Conservation (phyloP, 2,113 vertebrate genomes). For the Odontesthes bonariensis region DNA sequence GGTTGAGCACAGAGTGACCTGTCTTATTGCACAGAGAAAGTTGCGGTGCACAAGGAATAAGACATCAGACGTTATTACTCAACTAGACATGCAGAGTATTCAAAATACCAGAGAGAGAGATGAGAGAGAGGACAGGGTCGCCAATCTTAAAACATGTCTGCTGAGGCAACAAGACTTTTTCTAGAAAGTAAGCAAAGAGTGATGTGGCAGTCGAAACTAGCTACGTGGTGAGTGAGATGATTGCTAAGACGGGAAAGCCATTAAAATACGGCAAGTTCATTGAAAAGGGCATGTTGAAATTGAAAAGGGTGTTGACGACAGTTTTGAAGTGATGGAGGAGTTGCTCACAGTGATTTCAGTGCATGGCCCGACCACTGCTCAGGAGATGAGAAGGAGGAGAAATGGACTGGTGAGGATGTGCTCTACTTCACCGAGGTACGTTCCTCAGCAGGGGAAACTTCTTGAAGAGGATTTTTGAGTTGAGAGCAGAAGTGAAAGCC, state of each 20-base stretch:
- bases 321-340: too few relatives aligned
- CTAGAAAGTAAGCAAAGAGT: neutral
- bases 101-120: constrained; percentile 11
- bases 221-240: constrained; percentile 1
- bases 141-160: constrained; percentile 21
- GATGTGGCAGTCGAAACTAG: neutral
- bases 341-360: constrained; percentile 14
- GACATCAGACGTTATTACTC: constrained; percentile 12
- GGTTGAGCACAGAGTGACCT: constrained; percentile 5
- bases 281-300: neutral
- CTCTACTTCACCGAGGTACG: constrained; percentile 21
- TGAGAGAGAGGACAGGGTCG: neutral
- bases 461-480: constrained; percentile 15
- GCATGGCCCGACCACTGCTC: neutral
- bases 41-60: constrained; percentile 27
- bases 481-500: neutral
- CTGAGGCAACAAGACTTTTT: constrained; percentile 18
- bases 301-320: too few relatives aligned
- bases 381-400: neutral
- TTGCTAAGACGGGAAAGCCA: neutral
- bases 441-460: neutral
- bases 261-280: neutral
- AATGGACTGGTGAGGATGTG: constrained; percentile 9
- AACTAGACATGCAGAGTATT: neutral
- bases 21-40: constrained; percentile 37